A percentile compares a stretch with the other conserved stretches of the same genome.
phyloP scores from a whole-genome alignment of 2,888 invertebrate species.

The Catocala sponsa region DNA sequence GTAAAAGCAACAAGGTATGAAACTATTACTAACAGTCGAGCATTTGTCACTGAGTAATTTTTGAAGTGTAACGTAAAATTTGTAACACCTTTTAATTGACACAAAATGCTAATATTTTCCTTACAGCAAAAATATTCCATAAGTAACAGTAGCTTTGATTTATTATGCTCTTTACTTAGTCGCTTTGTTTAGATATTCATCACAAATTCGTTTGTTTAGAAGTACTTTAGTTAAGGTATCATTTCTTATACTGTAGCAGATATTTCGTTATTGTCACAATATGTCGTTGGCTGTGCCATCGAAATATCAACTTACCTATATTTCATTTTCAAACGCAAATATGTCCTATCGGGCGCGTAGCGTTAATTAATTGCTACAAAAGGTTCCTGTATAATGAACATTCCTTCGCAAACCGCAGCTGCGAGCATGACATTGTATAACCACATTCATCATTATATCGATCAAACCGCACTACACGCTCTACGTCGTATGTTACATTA shows the following conservation, averaged over 20 bases:
- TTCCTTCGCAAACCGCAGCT: no score
- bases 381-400: no score
- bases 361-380: no score
- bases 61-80: slow-evolving; percentile 11
- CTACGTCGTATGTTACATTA: no score
- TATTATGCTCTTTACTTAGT: not conserved
- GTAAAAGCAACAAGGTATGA: slow-evolving; percentile 53
- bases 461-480: not conserved
- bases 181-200: not conserved
- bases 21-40: slow-evolving; percentile 38
- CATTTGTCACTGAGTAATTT: slow-evolving; percentile 20
- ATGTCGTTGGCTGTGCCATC: no score
- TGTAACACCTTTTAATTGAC: slow-evolving; percentile 10
- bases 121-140: not conserved
- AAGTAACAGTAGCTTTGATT: not conserved
- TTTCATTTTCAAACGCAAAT: no score
- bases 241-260: no score
- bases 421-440: not conserved
- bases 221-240: no score
- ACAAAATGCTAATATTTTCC: slow-evolving; percentile 18
- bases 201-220: not conserved
- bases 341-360: no score
- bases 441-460: slow-evolving; percentile 2
- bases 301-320: no score
- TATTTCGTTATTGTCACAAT: no score